Percentiles rank a stretch among this genome's conserved stretches.
Conservation (phyloP, 2,888 invertebrate genomes). For the Noctua pronuba region DNA sequence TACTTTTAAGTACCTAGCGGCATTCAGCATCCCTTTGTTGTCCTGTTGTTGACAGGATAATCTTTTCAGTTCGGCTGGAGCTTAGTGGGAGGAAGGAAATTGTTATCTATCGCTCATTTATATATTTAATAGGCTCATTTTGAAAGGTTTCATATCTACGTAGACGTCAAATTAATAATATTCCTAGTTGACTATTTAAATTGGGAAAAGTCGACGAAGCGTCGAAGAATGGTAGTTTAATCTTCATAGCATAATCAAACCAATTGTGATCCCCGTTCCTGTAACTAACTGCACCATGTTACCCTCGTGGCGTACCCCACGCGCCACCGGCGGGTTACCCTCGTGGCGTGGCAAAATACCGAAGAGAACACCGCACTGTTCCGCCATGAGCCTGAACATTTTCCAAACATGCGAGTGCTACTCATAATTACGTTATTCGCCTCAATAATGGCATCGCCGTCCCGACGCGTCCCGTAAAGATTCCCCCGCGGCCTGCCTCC, state of each 20-base stretch:
- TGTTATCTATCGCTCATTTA: background rate
- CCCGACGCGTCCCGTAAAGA: slow-evolving; percentile 15
- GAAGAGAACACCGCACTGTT: background rate
- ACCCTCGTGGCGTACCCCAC: background rate
- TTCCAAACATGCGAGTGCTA: background rate
- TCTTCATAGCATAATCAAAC: background rate
- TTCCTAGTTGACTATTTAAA: background rate
- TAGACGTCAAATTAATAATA: background rate
- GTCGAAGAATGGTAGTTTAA: background rate
- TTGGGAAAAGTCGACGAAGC: background rate
- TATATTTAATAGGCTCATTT: background rate
- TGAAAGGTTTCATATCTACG: background rate
- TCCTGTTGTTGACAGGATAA: background rate
- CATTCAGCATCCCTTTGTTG: background rate
- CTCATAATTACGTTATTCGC: slow-evolving; percentile 28
- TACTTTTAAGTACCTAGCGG: background rate
- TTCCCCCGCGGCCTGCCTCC: background rate
- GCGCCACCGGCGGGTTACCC: background rate
- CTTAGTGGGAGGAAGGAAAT: background rate
- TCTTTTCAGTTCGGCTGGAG: background rate
- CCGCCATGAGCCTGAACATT: background rate
- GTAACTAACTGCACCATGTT: slow-evolving; percentile 5
- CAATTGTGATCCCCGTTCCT: background rate
- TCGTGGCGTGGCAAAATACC: background rate
- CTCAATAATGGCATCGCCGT: slow-evolving; percentile 45